Base-by-base conservation (phyloP, 2,113 vertebrate genomes). In the Cygnus buccinator region DNA sequence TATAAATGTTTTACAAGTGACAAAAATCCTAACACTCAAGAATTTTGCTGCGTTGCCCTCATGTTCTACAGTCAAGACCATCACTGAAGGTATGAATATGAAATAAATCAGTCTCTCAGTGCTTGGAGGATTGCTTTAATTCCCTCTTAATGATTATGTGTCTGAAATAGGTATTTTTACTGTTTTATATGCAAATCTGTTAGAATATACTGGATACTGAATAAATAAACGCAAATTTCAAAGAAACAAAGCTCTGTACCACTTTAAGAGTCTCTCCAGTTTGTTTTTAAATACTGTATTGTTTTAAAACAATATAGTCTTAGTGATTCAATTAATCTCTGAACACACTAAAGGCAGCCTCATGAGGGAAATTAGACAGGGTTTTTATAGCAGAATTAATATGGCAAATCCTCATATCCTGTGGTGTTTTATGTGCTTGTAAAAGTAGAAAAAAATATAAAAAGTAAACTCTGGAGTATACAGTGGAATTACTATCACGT, bases 381-480 rank as follows among this genome's bases (percentile, higher is more conserved):
- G 33, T 4, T 94, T 94, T 95, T 75, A 91, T 67, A 83, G 93
- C 74, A 92, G 85, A 97, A 95, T 94, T 95, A 96, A 95, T 95
- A 92, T 84, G 52, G 93, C 87, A 96, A 73, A 89, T 95, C 94
- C 89, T 95, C 63, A 77, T 92, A 82, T 95, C 95, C 70, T 85
- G 85, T 76, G 65, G 87, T 95, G 95, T 74, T 93, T 85, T 87
- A 85, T 80, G 59, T 71, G 70, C 55, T 92, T 92, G 79, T 87
- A 86, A 87, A 78, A n/a, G 44, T 81, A 29, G 55, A 39, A 26
- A 65, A 81, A 93, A 75, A 21, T 2, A 75, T 11, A 54, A 71
- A 90, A 91, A 55, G 81, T 85, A 78, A 94, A 91, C 92, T 90
- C 83, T 52, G n/a, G 72, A 94, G 90, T 71, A 58, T 70, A 41